Percentiles rank a stretch among this genome's conserved stretches.
phyloP scores from a whole-genome alignment of 1,140 invertebrate genomes.

The Pseudomyrmex sp. region DNA sequence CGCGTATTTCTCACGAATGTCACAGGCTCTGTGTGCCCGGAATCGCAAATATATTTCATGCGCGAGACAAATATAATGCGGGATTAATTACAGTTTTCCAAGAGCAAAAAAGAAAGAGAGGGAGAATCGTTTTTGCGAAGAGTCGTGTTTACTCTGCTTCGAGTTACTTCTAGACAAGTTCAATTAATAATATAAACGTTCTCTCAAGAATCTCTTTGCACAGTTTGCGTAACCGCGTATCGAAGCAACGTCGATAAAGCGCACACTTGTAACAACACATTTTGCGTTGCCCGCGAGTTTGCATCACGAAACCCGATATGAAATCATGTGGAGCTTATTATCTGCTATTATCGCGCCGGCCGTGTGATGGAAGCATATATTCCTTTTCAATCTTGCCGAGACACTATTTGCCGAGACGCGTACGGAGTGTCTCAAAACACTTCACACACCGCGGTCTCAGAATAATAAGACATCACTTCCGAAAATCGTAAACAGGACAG shows the following conservation, averaged over 20 bases:
- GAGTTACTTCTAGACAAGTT: neutral
- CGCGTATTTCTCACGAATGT: constrained; percentile 43
- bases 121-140: neutral
- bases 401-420: neutral
- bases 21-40: neutral
- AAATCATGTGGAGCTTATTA: constrained; percentile 35
- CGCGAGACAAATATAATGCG: neutral
- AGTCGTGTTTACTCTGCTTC: neutral
- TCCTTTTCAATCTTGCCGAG: constrained; percentile 11
- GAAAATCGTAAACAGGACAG: too few species aligned
- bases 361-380: constrained; percentile 21
- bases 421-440: neutral
- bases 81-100: neutral
- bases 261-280: constrained; percentile 49
- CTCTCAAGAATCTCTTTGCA: neutral
- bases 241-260: neutral
- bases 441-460: too few species aligned
- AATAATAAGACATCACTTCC: too few species aligned
- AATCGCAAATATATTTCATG: constrained; percentile 18
- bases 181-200: constrained; percentile 15
- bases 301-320: constrained; percentile 17
- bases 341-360: constrained; percentile 8
- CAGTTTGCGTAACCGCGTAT: neutral
- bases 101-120: neutral
- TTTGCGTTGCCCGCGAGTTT: neutral